phyloP scores from a whole-genome alignment of 2,888 invertebrate genomes.

The Sceliomorpha sp. region DNA sequence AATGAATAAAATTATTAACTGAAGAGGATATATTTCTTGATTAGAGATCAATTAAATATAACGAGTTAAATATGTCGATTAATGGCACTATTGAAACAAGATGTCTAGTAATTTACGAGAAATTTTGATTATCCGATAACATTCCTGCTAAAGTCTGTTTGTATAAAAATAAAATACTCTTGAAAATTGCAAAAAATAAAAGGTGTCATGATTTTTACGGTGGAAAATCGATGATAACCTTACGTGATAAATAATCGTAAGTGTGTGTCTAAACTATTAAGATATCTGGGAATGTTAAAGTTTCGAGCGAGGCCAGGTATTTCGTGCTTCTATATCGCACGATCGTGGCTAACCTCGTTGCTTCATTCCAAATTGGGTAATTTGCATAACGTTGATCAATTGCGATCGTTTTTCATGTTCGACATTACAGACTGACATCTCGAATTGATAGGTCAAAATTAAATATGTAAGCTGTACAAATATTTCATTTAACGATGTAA shows the following conservation, averaged over 20 bases:
- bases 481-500: conserved; percentile 4
- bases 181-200: conserved; percentile 4
- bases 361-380: conserved; percentile 1
- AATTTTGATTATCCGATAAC: conserved; percentile 17
- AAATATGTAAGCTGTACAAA: conserved; percentile 15
- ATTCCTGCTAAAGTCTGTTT: conserved; percentile 18
- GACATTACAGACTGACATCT: conserved; percentile 36
- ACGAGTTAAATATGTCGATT: conserved; percentile 1
- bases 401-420: conserved; percentile 13
- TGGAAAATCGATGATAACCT: conserved; percentile 6
- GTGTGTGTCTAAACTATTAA: not conserved
- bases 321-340: too few relatives aligned
- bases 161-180: conserved; percentile 12
- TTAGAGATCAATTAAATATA: too few relatives aligned
- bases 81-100: not conserved
- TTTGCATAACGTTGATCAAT: not conserved
- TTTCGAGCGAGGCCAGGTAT: too few relatives aligned
- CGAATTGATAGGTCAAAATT: conserved; percentile 26
- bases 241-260: conserved; percentile 6
- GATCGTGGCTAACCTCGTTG: conserved; percentile 12
- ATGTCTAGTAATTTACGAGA: too few relatives aligned
- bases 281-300: too few relatives aligned
- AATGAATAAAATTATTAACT: too few relatives aligned
- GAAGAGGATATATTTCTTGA: too few relatives aligned
- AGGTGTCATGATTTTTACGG: conserved; percentile 11